Evolutionary conservation across 2,888 invertebrate species (phyloP).

Genomic region (Fragum sueziense): DNA sequence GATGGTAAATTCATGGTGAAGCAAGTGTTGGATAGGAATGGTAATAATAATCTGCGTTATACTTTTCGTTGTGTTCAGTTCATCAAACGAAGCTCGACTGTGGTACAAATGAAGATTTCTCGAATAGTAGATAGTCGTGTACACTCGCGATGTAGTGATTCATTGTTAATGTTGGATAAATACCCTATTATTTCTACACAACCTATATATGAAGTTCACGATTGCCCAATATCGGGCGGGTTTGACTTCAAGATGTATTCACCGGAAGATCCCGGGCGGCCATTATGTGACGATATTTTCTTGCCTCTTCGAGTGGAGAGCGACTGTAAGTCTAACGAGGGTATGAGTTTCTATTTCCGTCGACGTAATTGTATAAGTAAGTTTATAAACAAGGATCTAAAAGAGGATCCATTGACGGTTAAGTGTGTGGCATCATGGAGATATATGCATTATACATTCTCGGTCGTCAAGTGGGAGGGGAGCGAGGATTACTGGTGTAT

Average conservation of each 20-base stretch:
- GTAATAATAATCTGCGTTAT: slow-evolving; percentile 1
- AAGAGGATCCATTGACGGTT: slow-evolving; percentile 39
- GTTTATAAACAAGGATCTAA: slow-evolving; percentile 31
- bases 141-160: slow-evolving; percentile 45
- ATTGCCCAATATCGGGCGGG: slow-evolving; percentile 53
- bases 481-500: slow-evolving; percentile 52
- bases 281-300: slow-evolving; percentile 59
- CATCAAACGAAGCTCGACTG: slow-evolving; percentile 45
- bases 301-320: slow-evolving; percentile 58
- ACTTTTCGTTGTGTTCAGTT: slow-evolving; percentile 53
- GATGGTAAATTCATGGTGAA: slow-evolving; percentile 46
- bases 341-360: slow-evolving; percentile 58
- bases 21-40: slow-evolving; percentile 21
- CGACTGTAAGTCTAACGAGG: slow-evolving; percentile 52
- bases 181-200: slow-evolving; percentile 56
- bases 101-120: slow-evolving; percentile 55
- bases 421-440: slow-evolving; percentile 55
- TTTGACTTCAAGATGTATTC: slow-evolving; percentile 55
- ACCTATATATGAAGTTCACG: slow-evolving; percentile 34
- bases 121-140: slow-evolving; percentile 19
- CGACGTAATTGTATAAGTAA: slow-evolving; percentile 48
- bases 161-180: slow-evolving; percentile 45
- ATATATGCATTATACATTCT: slow-evolving; percentile 47
- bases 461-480: slow-evolving; percentile 56
- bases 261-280: slow-evolving; percentile 31